phyloP scores from a whole-genome alignment of 2,888 invertebrate genomes.

The Eumerus sabulonum region DNA sequence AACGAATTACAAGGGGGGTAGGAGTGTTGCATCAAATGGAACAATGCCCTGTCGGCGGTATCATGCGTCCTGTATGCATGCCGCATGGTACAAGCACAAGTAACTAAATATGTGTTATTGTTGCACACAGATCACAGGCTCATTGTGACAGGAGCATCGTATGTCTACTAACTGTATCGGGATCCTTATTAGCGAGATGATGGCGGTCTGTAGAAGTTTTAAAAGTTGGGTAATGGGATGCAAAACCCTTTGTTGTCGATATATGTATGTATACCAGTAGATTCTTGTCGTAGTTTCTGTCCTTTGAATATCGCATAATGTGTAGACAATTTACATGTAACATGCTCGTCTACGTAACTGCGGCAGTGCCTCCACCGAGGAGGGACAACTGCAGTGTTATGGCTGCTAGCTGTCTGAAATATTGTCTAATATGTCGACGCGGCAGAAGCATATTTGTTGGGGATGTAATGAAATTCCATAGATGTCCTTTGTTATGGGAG shows the following conservation, averaged over 20 bases:
- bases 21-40: too few species aligned
- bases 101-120: constrained; percentile 23
- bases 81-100: constrained; percentile 4
- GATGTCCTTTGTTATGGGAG: background rate
- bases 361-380: constrained; percentile 5
- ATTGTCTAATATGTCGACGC: constrained; percentile 20
- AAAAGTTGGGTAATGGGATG: constrained; percentile 17
- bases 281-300: constrained; percentile 29
- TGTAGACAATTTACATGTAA: constrained; percentile 50
- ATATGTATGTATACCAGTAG: constrained; percentile 9
- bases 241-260: background rate
- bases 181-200: constrained; percentile 3
- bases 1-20: constrained; percentile 35
- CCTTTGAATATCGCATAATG: constrained; percentile 33
- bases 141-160: constrained; percentile 8
- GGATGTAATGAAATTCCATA: constrained; percentile 31
- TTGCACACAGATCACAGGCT: constrained; percentile 11
- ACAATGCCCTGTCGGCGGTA: too few species aligned
- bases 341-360: constrained; percentile 22
- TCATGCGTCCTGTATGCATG: too few species aligned
- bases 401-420: constrained; percentile 7
- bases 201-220: background rate
- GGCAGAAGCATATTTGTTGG: constrained; percentile 1
- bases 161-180: background rate
- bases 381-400: constrained; percentile 3